A percentile compares a stretch with the other conserved stretches of the same genome.
These are phyloP conservation scores for Ploceus nigricollis DNA, from an alignment of 2,113 vertebrate genomes.

Conservation along the genomic window DNA sequence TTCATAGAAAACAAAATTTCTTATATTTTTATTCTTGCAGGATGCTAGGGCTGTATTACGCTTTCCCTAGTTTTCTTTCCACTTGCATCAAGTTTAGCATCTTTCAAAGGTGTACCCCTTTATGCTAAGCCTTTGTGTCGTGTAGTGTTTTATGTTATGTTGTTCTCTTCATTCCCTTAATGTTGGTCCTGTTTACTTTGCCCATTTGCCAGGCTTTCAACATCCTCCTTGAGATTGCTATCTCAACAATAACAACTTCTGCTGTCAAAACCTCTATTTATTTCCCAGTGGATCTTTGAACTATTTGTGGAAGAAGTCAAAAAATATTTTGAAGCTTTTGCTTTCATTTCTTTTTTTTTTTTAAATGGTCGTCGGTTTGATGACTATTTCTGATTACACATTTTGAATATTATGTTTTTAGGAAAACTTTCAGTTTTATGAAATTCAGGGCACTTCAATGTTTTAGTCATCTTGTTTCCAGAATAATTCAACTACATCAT, in stretches of 20 bases:
- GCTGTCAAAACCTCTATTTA: not conserved
- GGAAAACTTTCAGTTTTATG: not conserved
- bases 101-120: not conserved
- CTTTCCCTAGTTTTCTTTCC: not conserved
- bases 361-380: not conserved
- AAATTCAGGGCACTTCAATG: not conserved
- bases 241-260: not conserved
- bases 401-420: not conserved
- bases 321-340: not conserved
- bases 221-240: not conserved
- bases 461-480: not conserved
- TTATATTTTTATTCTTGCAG: not conserved
- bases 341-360: not conserved
- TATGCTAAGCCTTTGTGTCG: not conserved
- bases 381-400: not conserved
- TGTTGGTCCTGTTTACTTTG: not conserved
- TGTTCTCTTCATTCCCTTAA: not conserved
- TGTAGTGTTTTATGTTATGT: not conserved
- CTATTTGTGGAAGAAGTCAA: not conserved
- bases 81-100: not conserved
- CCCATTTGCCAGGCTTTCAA: not conserved
- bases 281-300: not conserved
- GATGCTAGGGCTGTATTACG: not conserved
- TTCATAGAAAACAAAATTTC: not conserved
- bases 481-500: not conserved